Percentiles rank a stretch among this genome's conserved stretches.
phyloP scores from a whole-genome alignment of 2,888 invertebrate species.

The Eutolmus rufibarbis region DNA sequence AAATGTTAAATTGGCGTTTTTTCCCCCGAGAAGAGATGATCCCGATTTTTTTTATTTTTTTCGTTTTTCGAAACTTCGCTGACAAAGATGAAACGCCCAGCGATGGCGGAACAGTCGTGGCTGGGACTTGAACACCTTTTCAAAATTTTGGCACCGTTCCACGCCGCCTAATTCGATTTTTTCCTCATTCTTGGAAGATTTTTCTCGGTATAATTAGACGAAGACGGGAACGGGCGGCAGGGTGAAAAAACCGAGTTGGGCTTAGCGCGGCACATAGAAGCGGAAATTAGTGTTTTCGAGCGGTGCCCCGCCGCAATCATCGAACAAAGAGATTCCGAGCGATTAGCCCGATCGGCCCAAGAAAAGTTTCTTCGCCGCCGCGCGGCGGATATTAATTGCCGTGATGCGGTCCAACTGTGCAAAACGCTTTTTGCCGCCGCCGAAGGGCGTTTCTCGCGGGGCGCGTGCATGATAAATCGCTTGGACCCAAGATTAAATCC shows the following conservation, averaged over 20 bases:
- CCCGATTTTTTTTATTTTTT: not conserved
- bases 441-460: not conserved
- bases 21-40: not conserved
- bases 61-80: not conserved
- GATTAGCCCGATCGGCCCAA: not conserved
- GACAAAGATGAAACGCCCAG: constrained; percentile 24
- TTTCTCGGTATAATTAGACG: not conserved
- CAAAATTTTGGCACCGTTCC: constrained; percentile 30
- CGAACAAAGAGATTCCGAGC: not conserved
- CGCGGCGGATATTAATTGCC: constrained; percentile 4
- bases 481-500: not conserved
- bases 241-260: not conserved
- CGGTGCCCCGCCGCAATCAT: not conserved
- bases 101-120: not conserved
- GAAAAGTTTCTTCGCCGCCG: not conserved
- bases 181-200: constrained; percentile 25
- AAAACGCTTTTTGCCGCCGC: not conserved
- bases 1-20: constrained; percentile 3
- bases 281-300: not conserved
- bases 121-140: not conserved
- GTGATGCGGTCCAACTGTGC: constrained; percentile 9
- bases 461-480: constrained; percentile 5
- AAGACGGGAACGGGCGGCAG: not conserved
- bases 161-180: not conserved
- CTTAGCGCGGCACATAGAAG: not conserved